Evolutionary conservation across 2,113 vertebrate species (phyloP), one percentile per base, ranked within the genome.

Genomic region (Theropithecus gelada): DNA sequence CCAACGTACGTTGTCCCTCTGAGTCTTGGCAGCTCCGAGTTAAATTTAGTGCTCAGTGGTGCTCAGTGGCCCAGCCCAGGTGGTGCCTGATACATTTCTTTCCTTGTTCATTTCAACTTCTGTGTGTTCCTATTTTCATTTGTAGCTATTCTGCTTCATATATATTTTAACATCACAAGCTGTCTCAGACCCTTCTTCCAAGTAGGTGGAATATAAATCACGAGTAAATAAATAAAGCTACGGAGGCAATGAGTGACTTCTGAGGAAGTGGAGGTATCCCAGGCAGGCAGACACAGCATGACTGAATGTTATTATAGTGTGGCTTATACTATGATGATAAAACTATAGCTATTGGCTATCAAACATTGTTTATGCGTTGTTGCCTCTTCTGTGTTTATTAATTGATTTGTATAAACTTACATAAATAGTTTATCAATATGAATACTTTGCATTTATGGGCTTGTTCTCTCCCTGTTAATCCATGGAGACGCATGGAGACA

Each of bases 191-290:
- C 78, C n/a, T 79, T 94, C 85, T 79, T 93, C 90, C 85, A 95
- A 76, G 80, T 59, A 95, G 92, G 90, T 88, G 79, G 50, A 88
- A 80, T 93, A 92, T 97, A 97, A 97, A 97, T 97, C 91, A 97
- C 20, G 64, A 96, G 76, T 92, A 96, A 98, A 97, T 98, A 97
- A 96, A 96, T 92, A 92, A 93, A 96, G 81, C 84, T 90, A 96
- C 90, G 9, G 93, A 96, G 94, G 95, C 94, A 92, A 48, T 57
- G 90, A 97, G 90, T 85, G 97, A 96, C 95, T 97, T 96, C 90
- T 61, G 84, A 94, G 90, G 88, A 85, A 75, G 64, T 66, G n/a
- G 13, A 94, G 90, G 84, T 81, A 66, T 92, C 87, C 1, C 8
- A 76, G 90, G 88, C 90, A 57, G 84, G 76, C 76, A 61, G 82